Percentiles rank a stretch among this genome's conserved stretches.
These are phyloP conservation scores for Chlorops oryzae DNA, from an alignment of 1,140 invertebrate genomes.

Conservation along the genomic window DNA sequence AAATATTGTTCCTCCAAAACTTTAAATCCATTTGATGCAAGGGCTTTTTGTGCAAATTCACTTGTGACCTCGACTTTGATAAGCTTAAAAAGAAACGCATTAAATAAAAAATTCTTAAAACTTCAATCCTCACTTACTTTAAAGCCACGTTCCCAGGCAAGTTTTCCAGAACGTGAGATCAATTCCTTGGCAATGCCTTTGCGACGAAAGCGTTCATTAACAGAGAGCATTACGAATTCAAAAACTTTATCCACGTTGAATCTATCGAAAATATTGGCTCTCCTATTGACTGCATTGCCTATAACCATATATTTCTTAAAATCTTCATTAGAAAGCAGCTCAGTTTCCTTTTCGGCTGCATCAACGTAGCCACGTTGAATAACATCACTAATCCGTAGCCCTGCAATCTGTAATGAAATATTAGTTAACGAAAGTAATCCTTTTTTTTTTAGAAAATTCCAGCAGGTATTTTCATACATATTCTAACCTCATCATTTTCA, in stretches of 20 bases:
- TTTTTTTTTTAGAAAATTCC: no score
- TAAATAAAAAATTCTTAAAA: no score
- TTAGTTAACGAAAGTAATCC: no score
- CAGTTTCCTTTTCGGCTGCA: conserved; percentile 54
- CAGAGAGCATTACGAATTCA: conserved; percentile 72
- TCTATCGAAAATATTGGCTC: conserved; percentile 56
- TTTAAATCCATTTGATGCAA: conserved; percentile 59
- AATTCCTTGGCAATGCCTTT: conserved; percentile 65
- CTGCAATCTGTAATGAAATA: conserved; percentile 54
- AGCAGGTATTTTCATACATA: no score
- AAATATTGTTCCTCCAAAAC: conserved; percentile 60
- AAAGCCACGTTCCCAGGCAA: conserved; percentile 61
- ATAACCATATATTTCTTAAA: conserved; percentile 62
- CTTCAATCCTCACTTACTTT: conserved; percentile 53
- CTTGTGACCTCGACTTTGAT: conserved; percentile 75
- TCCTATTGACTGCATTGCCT: conserved; percentile 57
- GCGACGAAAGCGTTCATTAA: conserved; percentile 62
- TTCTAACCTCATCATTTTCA: conserved; percentile 56
- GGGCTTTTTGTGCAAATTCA: conserved; percentile 67
- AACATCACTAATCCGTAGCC: conserved; percentile 61
- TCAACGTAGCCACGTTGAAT: conserved; percentile 55
- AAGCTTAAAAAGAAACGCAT: no score
- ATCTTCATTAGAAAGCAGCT: conserved; percentile 54
- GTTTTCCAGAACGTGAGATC: conserved; percentile 57
- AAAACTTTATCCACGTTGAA: conserved; percentile 67